A percentile compares a stretch with the other conserved stretches of the same genome.
Evolutionary conservation across 2,113 vertebrate genomes (phyloP).

Genomic region (Dolichotis patagonum): DNA sequence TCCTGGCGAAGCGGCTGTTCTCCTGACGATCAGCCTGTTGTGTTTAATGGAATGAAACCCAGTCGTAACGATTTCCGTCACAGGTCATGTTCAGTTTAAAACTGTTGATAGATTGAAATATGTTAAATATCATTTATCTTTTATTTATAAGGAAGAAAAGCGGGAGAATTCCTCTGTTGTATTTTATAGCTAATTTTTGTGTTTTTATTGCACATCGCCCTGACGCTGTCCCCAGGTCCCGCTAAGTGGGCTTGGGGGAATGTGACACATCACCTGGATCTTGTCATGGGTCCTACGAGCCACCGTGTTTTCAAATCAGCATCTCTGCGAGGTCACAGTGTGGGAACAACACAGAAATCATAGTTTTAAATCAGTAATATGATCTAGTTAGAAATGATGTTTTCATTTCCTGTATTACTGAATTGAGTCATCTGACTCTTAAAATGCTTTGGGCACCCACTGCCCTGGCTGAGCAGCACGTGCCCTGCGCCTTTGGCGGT

Average conservation of each 20-base stretch:
- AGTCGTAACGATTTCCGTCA: constrained; percentile 89
- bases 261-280: constrained; percentile 42
- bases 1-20: constrained; percentile 86
- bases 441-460: constrained; percentile 79
- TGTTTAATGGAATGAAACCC: constrained; percentile 91
- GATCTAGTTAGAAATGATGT: constrained; percentile 85
- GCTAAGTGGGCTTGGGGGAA: neutral
- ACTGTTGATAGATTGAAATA: constrained; percentile 86
- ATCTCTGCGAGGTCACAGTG: constrained; percentile 75
- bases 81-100: constrained; percentile 90
- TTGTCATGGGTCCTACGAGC: constrained; percentile 64
- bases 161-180: constrained; percentile 28
- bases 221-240: neutral
- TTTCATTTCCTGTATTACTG: constrained; percentile 86
- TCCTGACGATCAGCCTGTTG: constrained; percentile 89
- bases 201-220: constrained; percentile 41
- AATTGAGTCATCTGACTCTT: constrained; percentile 80
- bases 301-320: constrained; percentile 75
- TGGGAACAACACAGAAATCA: constrained; percentile 77
- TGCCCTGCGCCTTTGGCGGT: constrained; percentile 78
- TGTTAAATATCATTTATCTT: constrained; percentile 85
- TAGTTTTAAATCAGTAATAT: constrained; percentile 83
- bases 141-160: constrained; percentile 74
- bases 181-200: constrained; percentile 6
- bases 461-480: constrained; percentile 70